Conservation (phyloP, 2,797 vertebrate species). For the Amblyraja radiata region DNA sequence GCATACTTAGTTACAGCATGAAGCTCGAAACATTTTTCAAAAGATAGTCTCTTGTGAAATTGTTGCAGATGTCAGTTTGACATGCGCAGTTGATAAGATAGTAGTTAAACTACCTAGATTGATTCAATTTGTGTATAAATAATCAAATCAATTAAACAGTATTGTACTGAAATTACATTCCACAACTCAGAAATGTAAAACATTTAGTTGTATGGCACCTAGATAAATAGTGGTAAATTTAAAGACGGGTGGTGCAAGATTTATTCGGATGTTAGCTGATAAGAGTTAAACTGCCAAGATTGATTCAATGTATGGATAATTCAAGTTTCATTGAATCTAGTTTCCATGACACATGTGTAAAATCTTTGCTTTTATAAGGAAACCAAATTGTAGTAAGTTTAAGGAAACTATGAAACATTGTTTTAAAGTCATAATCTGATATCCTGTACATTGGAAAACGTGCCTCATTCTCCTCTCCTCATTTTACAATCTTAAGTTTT, state of each 20-base stretch:
- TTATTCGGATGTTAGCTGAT: background rate
- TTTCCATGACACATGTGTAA: background rate
- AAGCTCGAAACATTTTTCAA: background rate
- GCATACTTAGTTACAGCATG: background rate
- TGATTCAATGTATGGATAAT: background rate
- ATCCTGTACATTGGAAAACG: background rate
- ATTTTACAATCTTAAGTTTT: background rate
- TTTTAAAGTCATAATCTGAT: background rate
- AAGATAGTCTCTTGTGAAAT: background rate
- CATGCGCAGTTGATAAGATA: background rate
- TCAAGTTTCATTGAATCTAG: background rate
- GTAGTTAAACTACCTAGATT: background rate
- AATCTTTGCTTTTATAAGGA: background rate
- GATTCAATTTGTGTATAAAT: background rate
- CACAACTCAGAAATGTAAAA: background rate
- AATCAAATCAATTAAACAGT: background rate
- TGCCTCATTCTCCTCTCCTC: background rate
- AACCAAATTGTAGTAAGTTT: background rate
- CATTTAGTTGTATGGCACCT: background rate
- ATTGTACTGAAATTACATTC: background rate
- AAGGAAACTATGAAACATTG: background rate
- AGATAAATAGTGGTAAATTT: background rate
- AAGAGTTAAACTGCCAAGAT: background rate
- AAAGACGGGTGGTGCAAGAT: background rate
- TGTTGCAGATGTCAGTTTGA: background rate